Base-by-base conservation (phyloP, 2,888 invertebrate genomes). In the Euclidia mi region DNA sequence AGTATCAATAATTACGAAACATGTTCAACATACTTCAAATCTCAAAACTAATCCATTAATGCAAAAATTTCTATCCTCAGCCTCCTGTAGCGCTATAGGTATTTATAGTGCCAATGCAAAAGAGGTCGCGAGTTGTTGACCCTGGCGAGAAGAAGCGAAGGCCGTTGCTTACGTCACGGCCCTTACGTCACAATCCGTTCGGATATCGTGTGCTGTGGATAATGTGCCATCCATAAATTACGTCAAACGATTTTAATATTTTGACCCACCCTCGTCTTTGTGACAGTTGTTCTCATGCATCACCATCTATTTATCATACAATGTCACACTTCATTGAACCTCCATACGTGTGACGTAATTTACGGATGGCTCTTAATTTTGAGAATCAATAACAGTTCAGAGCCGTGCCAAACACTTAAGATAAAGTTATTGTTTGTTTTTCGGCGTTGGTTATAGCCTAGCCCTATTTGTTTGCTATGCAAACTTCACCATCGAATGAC, bases 51-150 rank as follows among this genome's bases (percentile, higher is more conserved):
- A 37, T 17, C 18, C 9, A 7, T n/a, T 10, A 17, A 18, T 10
- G 37, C 18, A 37, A n/a, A 37, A 17, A 17, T 37, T 37, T 37
- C 37, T 34, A 9, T 14, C 28, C 0, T 25, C 37, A 37, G 10
- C 18, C 18, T 6, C 20, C 32, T 41, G 15, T 3, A 38, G 37
- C 12, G 38, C 32, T 44, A 40, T 32, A 32, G 64, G 45, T 72
- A 78, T 71, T 59, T 66, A 51, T 58, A 71, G 67, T 52, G 56
- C 40, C 41, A 45, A 68, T 46, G 66, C 63, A 34, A 52, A 55
- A 29, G 46, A 66, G 71, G 75, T 59, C 74, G 59, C 58, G 72
- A 68, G 71, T 62, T 74, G 64, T 35, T 63, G 65, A 79, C 81
- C 78, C 68, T 72, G 77, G 61, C 53, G 52, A 32, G 46, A 65